Percentiles rank a stretch among this genome's conserved stretches.
These are phyloP conservation scores for Diogma glabrata DNA, from an alignment of 2,888 invertebrate species.

Conservation along the genomic window DNA sequence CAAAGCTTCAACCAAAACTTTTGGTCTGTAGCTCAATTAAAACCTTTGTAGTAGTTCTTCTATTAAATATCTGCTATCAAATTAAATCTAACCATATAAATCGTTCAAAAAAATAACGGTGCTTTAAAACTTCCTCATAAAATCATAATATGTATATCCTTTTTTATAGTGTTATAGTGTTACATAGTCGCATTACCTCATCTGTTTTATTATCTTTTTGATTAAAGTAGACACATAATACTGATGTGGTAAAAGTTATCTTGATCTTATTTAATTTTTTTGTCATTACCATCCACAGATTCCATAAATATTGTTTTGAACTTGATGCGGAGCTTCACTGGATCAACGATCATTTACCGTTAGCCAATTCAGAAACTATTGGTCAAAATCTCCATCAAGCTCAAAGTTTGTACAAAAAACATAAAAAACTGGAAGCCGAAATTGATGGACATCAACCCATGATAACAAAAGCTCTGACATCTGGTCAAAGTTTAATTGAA, in stretches of 20 bases:
- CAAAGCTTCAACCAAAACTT: too few relatives aligned
- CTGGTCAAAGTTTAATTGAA: slow-evolving; percentile 62
- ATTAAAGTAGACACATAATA: too few relatives aligned
- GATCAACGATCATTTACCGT: slow-evolving; percentile 81
- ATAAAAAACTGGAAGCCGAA: slow-evolving; percentile 85
- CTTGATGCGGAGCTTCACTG: slow-evolving; percentile 87
- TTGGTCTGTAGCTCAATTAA: too few relatives aligned
- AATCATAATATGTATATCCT: too few relatives aligned
- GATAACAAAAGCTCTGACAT: slow-evolving; percentile 69
- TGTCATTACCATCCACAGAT: slow-evolving; percentile 29
- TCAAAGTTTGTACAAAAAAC: slow-evolving; percentile 84
- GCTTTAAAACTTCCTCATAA: too few relatives aligned
- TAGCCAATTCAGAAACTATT: slow-evolving; percentile 60
- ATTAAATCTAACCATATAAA: too few relatives aligned
- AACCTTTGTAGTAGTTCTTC: too few relatives aligned
- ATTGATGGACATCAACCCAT: slow-evolving; percentile 74
- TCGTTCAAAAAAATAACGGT: too few relatives aligned
- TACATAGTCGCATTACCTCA: background rate
- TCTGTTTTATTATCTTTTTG: too few relatives aligned
- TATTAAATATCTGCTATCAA: too few relatives aligned
- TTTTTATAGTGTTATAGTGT: too few relatives aligned
- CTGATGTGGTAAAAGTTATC: too few relatives aligned
- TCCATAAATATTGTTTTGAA: slow-evolving; percentile 90
- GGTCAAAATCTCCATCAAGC: slow-evolving; percentile 87
- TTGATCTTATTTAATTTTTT: background rate